Evolutionary conservation across 2,888 invertebrate genomes (phyloP), one percentile per base, ranked within the genome.

Genomic region (Lymantria dispar): DNA sequence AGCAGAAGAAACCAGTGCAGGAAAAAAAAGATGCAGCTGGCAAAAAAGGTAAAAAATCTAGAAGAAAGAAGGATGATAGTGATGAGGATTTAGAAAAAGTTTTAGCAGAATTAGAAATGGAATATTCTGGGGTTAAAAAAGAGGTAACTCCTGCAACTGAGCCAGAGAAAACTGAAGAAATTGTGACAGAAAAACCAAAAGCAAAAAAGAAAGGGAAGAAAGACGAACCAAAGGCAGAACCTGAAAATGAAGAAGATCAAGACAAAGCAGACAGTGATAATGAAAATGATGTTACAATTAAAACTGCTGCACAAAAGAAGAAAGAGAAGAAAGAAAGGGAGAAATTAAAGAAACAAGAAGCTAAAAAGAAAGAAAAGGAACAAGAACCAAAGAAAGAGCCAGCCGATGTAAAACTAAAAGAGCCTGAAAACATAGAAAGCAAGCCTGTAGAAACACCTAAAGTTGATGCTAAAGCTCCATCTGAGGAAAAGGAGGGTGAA

Each of bases 241-340:
- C 78, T 33, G 80, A 78, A 43, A 74, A 76, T 52, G 83, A 82
- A 50, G 83, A 82, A 50, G 62, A 58, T 7, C 87, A 86, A 30
- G 89, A 85, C 39, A 92, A 85, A 51, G 85, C 81, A 42, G 92
- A 83, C 2, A 88, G 90, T 68, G 92, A 91, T 40, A 92, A 93
- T 61, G 93, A 92, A 54, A 92, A 92, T 61, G 93, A 93, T 56
- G 82, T 89, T 13, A 94, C 95, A 0, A 92, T 96, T 11, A 96
- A 97, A 86, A 94, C 95, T 11, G 96, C 96, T 5, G 96, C 97
- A 1, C 96, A 97, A 75, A 97, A 97, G 86, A 97, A 96, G 74
- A 97, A 97, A 72, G 97, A 97, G 68, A 97, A 97, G 71, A 97
- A 96, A 69, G 96, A 97, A 81, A 92, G 96, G 12, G 95, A 95